Percentiles rank a stretch among this genome's conserved stretches.
phyloP scores from a whole-genome alignment of 2,797 vertebrate species.

The Mus caroli region DNA sequence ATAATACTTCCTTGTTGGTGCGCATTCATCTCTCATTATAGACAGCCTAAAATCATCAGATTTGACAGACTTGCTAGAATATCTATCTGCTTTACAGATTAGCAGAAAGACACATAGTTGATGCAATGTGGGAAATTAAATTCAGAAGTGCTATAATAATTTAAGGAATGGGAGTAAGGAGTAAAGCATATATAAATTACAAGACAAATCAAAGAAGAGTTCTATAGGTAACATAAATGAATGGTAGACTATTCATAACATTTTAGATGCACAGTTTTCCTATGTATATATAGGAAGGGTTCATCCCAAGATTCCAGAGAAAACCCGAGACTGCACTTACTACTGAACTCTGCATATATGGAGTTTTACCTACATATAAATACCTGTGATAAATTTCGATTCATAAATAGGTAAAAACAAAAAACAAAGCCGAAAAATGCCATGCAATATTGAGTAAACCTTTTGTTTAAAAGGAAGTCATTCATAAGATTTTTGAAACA shows the following conservation, averaged over 20 bases:
- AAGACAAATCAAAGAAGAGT: neutral
- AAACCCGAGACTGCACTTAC: neutral
- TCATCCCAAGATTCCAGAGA: neutral
- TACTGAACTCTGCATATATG: neutral
- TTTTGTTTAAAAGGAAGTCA: neutral
- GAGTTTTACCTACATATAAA: neutral
- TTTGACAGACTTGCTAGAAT: neutral
- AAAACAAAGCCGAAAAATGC: neutral
- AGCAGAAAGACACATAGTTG: neutral
- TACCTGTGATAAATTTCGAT: neutral
- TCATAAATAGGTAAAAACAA: neutral
- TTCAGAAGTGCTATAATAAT: neutral
- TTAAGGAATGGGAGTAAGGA: slow-evolving; percentile 9
- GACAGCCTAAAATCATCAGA: neutral
- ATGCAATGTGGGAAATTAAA: neutral
- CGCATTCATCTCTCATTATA: neutral
- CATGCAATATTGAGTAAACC: neutral
- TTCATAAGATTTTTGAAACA: neutral
- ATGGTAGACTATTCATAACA: neutral
- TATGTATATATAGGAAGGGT: neutral
- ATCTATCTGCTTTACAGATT: neutral
- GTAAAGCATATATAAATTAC: neutral
- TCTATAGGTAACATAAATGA: neutral
- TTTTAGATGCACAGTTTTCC: neutral
- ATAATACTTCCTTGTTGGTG: neutral